These are phyloP conservation scores for Siderastrea siderea DNA, from an alignment of 92 coral and sea anemone genomes.

Conservation along the genomic window DNA sequence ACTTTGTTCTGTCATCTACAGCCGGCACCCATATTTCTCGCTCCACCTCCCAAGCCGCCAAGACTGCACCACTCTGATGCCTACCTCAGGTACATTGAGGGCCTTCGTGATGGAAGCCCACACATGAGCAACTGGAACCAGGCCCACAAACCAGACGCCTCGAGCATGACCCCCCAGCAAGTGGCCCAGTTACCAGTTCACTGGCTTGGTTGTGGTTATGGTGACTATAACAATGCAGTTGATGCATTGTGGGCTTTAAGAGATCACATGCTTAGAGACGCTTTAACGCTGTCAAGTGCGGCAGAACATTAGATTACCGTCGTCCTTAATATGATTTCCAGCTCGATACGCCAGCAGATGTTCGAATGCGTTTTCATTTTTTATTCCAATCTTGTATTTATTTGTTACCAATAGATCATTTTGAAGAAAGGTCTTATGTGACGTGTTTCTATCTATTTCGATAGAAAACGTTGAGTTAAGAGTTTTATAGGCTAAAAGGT, in stretches of 20 bases:
- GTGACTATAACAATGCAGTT: conserved; percentile 94
- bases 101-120: conserved; percentile 97
- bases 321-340: neutral
- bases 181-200: conserved; percentile 96
- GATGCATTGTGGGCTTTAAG: conserved; percentile 98
- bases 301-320: conserved; percentile 17
- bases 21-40: conserved; percentile 93
- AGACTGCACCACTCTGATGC: conserved; percentile 97
- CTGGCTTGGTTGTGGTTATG: conserved; percentile 97
- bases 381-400: neutral
- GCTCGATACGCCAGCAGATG: neutral
- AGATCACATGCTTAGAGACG: conserved; percentile 98
- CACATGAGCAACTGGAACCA: conserved; percentile 99
- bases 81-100: conserved; percentile 98
- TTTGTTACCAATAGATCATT: too few species aligned
- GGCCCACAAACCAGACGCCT: conserved; percentile 93
- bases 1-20: conserved; percentile 28
- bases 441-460: too few species aligned
- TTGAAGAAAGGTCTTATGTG: too few species aligned
- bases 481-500: too few species aligned
- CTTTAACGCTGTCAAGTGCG: conserved; percentile 79
- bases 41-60: conserved; percentile 96
- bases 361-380: too few species aligned
- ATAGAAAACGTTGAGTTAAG: too few species aligned
- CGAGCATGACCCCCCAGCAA: conserved; percentile 92